These are phyloP conservation scores for Amiota communis DNA, from an alignment of 2,888 invertebrate species.

Conservation along the genomic window DNA sequence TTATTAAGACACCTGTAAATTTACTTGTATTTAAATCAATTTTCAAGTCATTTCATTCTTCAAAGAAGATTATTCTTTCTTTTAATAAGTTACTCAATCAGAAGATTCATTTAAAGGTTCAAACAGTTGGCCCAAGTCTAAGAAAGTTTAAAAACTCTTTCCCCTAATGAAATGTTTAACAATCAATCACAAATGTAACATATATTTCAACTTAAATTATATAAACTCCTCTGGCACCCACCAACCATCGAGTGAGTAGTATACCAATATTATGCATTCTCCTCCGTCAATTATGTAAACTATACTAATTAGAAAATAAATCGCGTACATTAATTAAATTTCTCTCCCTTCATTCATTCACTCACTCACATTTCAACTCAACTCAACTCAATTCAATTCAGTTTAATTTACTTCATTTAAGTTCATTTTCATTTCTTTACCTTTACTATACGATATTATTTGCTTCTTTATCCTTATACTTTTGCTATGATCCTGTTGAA, in stretches of 20 bases:
- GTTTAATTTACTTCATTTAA: no score
- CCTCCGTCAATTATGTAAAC: slow-evolving; percentile 10
- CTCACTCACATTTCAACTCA: neutral
- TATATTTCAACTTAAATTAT: neutral
- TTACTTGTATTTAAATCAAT: neutral
- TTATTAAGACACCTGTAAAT: neutral
- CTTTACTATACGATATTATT: no score
- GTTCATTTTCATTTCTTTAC: no score
- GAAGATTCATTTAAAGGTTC: no score
- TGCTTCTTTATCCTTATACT: neutral
- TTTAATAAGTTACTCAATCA: no score
- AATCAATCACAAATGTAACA: slow-evolving; percentile 63
- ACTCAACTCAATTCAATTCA: neutral
- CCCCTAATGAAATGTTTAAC: slow-evolving; percentile 35
- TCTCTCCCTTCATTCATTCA: slow-evolving; percentile 2
- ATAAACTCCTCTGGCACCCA: no score
- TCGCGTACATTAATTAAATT: slow-evolving; percentile 60
- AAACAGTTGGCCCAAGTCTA: no score
- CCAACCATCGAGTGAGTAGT: neutral
- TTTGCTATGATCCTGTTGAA: neutral
- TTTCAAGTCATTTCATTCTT: neutral
- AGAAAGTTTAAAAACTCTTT: no score
- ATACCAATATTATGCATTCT: neutral
- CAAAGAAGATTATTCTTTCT: neutral
- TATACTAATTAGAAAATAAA: slow-evolving; percentile 61